Base-by-base conservation (phyloP, 2,888 invertebrate genomes). In the Thymelicus acteon region DNA sequence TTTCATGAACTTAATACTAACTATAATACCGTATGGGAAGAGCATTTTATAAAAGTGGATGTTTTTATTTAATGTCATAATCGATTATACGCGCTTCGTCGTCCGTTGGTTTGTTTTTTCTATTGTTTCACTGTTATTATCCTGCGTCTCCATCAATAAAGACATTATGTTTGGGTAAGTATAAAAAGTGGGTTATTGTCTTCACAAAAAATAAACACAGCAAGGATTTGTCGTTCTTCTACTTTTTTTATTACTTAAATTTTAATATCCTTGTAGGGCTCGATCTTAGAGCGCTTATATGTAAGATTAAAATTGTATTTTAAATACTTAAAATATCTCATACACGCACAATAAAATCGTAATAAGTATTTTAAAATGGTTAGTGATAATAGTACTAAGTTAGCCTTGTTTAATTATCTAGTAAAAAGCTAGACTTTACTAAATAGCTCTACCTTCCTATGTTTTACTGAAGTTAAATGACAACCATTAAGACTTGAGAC, bases 111-210 rank as follows among this genome's bases (percentile, higher is more conserved):
- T 60, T 39, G 13, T 68, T 68, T 68, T 69, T 69, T 63, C 19
- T 57, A 58, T 69, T 69, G 62, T 69, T 61, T 70, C 72, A 66
- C 72, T 48, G 60, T 72, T 60, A 67, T 72, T 72, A 68, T 74
- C 88, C 82, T 82, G 83, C 85, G 84, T 82, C 84, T 82, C 82
- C 80, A 84, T 83, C 80, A 80, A 90, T 89, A 83, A 84, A 90
- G 89, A 88, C 85, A 83, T 90, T 85, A 80, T 57, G 77, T 52
- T 63, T 37, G 49, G 49, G n/a, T n/a, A n/a, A n/a, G n/a, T 49
- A 60, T 52, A 49, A 72, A 58, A 54, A 67, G 54, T 60, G 48
- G 15, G 37, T 47, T 64, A 58, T 58, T 52, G 12, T 58, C 10
- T 37, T 66, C 12, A 62, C 54, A 71, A 66, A 66, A 71, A 66